Conservation (phyloP, 2,888 invertebrate species). For the Blastobasis adustella region DNA sequence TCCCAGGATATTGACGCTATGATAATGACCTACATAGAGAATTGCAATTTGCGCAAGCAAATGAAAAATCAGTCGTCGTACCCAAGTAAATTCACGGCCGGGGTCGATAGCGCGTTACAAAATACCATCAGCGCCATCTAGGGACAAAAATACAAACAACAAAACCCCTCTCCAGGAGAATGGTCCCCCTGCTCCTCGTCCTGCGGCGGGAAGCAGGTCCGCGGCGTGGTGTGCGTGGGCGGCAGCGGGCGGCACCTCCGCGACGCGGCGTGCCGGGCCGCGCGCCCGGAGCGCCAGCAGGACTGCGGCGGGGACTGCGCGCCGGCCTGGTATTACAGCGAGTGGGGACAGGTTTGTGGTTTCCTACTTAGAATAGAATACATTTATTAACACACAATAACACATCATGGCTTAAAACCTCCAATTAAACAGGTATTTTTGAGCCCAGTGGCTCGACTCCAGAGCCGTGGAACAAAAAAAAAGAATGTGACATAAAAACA, state of each 20-base stretch:
- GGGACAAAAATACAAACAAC: neutral
- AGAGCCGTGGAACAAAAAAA: no score
- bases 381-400: no score
- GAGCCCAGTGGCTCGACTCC: no score
- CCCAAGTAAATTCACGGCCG: no score
- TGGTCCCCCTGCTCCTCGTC: constrained; percentile 71
- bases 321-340: constrained; percentile 82
- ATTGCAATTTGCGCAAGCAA: neutral
- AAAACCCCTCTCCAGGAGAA: constrained; percentile 35
- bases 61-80: neutral
- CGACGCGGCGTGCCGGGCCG: constrained; percentile 74
- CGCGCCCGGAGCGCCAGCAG: constrained; percentile 79
- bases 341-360: constrained; percentile 79
- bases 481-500: no score
- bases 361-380: neutral
- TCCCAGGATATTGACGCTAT: no score
- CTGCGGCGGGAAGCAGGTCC: constrained; percentile 73
- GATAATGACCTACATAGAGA: no score
- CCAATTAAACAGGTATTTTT: no score
- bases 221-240: constrained; percentile 80
- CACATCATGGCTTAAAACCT: no score
- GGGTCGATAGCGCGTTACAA: no score
- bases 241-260: constrained; percentile 72
- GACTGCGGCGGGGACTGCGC: constrained; percentile 77
- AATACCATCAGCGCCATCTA: no score